phyloP scores from a whole-genome alignment of 2,888 invertebrate genomes.

The Philaethria dido region DNA sequence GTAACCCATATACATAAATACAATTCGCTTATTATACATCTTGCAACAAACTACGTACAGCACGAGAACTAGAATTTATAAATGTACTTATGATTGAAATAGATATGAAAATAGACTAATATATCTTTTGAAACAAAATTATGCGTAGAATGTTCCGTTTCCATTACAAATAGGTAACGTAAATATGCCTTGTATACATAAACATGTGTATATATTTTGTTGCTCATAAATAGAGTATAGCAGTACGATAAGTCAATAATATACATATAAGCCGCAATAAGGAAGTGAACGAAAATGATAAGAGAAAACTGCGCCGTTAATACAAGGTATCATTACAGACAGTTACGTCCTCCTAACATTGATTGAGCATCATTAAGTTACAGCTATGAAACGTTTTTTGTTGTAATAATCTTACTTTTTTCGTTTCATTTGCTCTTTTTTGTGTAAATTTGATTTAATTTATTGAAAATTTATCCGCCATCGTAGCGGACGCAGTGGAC shows the following conservation, averaged over 20 bases:
- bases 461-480: no score
- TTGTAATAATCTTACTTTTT: constrained; percentile 1
- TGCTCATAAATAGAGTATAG: constrained; percentile 24
- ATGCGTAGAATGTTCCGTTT: constrained; percentile 14
- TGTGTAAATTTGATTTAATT: not conserved
- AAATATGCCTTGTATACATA: constrained; percentile 9
- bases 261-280: constrained; percentile 28
- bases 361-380: constrained; percentile 44
- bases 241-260: constrained; percentile 30
- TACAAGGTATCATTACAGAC: constrained; percentile 38
- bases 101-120: constrained; percentile 1
- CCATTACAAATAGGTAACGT: constrained; percentile 26
- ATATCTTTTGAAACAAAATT: constrained; percentile 9
- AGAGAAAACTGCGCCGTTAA: constrained; percentile 45
- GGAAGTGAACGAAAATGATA: constrained; percentile 41
- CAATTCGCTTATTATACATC: not conserved
- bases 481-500: no score
- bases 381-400: constrained; percentile 28
- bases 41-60: not conserved
- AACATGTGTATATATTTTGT: constrained; percentile 18
- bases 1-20: not conserved
- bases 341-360: constrained; percentile 43
- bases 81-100: not conserved
- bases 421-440: not conserved
- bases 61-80: not conserved